Conservation (phyloP, 2,113 vertebrate species). For the Labeo catla region DNA sequence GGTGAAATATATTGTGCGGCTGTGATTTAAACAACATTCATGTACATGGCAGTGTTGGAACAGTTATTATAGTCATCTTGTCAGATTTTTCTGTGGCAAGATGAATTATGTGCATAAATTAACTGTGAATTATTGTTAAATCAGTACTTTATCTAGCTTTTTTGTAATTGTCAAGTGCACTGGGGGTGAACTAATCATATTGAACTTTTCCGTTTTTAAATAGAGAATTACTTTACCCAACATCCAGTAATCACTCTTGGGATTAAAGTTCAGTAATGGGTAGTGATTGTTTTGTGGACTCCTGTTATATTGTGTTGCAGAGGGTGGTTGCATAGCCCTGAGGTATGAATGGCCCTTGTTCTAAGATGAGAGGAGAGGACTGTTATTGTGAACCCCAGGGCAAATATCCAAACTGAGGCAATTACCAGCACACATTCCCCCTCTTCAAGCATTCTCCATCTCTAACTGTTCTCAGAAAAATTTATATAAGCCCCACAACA, state of each 20-base stretch:
- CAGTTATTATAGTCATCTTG: background rate
- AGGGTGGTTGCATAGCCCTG: background rate
- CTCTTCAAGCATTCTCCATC: background rate
- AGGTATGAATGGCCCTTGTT: conserved; percentile 16
- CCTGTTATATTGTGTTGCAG: background rate
- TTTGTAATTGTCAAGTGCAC: background rate
- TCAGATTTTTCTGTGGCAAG: background rate
- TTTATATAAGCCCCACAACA: background rate
- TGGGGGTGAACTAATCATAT: conserved; percentile 23
- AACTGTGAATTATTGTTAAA: conserved; percentile 5
- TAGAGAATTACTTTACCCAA: background rate
- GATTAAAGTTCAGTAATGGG: conserved; percentile 4
- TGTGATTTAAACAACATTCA: background rate
- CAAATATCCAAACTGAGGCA: background rate
- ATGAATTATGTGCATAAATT: conserved; percentile 29
- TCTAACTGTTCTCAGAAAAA: background rate
- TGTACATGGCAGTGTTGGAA: background rate
- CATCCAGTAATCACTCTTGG: conserved; percentile 15
- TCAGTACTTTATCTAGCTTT: background rate
- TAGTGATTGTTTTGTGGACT: background rate
- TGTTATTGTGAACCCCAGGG: background rate
- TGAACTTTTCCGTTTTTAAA: background rate
- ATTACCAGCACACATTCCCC: background rate
- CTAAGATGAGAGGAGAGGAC: conserved; percentile 14
- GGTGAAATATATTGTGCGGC: background rate